Conservation (phyloP, 2,113 vertebrate species). For the Zapornia atra region DNA sequence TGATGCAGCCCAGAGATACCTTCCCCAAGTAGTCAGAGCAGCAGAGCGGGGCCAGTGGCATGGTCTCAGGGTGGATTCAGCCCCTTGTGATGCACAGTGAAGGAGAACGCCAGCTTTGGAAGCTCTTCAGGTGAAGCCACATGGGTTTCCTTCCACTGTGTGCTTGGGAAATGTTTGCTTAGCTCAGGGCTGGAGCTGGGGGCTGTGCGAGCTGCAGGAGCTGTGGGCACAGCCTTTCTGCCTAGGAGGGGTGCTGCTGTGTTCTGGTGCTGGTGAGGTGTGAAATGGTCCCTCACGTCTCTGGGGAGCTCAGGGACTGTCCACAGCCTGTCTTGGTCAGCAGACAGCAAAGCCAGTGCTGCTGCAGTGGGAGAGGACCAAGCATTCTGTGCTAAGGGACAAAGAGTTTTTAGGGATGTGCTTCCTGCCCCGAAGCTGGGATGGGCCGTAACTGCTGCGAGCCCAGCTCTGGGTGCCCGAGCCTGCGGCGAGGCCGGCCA, state of each 20-base stretch:
- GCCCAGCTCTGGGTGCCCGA: background rate
- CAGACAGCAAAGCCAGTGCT: background rate
- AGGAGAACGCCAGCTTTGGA: background rate
- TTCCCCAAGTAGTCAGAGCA: background rate
- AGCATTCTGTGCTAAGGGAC: background rate
- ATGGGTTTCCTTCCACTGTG: rapidly evolving
- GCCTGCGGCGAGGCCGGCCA: background rate
- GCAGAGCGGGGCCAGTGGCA: background rate
- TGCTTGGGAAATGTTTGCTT: background rate
- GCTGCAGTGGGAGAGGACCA: background rate
- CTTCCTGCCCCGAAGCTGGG: background rate
- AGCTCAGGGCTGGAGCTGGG: background rate
- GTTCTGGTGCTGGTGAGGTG: background rate
- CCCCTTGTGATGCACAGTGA: background rate
- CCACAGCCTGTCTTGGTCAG: background rate
- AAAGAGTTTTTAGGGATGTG: background rate
- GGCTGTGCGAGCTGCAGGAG: background rate
- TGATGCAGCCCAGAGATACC: background rate
- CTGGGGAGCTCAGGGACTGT: background rate
- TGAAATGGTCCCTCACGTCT: background rate
- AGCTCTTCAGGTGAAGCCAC: rapidly evolving
- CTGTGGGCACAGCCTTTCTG: background rate
- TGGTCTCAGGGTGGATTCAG: background rate
- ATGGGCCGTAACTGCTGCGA: background rate
- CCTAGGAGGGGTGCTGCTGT: background rate